Base-by-base conservation (phyloP, 1,140 invertebrate species). In the Hyphantria cunea region DNA sequence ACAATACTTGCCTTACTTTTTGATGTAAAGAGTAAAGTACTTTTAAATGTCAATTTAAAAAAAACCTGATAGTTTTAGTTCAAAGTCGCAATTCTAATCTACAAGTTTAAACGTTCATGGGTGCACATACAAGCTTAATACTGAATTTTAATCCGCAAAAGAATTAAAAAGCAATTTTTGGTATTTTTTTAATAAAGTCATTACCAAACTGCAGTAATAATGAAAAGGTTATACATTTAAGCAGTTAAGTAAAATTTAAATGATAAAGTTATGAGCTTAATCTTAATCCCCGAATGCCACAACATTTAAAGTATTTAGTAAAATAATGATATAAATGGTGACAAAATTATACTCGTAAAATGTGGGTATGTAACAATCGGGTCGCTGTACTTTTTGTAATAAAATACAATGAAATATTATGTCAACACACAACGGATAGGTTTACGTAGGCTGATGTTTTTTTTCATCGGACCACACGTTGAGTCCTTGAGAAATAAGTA, bases 351-450 rank as follows among this genome's bases (percentile, higher is more conserved):
- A 12, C 17, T 25, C 55, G 39, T 49, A 48, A 58, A 58, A 44
- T 58, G 4, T 17, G 2, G 3, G 34, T 55, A 58, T 25, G 44
- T 25, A 49, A 58, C 55, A 58, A 58, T 48, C 34, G 45, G 10
- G 14, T 15, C 14, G 34, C 15, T 39, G 45, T 12, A 12, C 44
- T n/a, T n/a, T 13, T 31, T 6, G n/a, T 58, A 33, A 10, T 58
- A 58, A 58, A 58, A 58, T 49, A 49, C 55, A 58, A 12, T 54
- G n/a, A 48, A 58, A 58, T 58, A 49, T 58, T 58, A 58, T 58
- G 55, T 58, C 55, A 58, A 58, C 55, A 49, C 32, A 8, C 12
- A 11, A n/a, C 15, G 14, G 55, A 11, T 10, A 2, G 37, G 8
- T 39, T 34, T 58, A 39, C 45, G 55, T 58, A 58, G 55, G 55